Percentiles rank a stretch among this genome's conserved stretches.
These are phyloP conservation scores for Ariolimax columbianus DNA, from an alignment of 2,888 invertebrate species.

Conservation along the genomic window DNA sequence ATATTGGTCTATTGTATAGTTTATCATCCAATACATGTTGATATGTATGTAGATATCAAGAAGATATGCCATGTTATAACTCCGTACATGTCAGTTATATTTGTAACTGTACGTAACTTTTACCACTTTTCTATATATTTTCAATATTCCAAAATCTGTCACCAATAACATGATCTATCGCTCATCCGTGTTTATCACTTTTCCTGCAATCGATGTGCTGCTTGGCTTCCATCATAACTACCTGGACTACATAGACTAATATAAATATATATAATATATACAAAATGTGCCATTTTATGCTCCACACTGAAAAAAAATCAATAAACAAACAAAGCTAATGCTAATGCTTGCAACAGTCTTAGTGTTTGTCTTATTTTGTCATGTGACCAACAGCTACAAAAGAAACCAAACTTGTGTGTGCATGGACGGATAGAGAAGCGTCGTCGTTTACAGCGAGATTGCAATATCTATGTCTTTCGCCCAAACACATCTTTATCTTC, in stretches of 20 bases:
- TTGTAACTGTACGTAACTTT: not conserved
- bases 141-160: not conserved
- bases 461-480: too few relatives aligned
- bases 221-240: not conserved
- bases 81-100: not conserved
- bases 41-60: not conserved
- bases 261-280: not conserved
- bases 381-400: too few relatives aligned
- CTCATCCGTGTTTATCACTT: not conserved
- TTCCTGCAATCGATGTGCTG: not conserved
- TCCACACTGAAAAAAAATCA: not conserved
- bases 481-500: too few relatives aligned
- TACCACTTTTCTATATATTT: not conserved
- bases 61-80: not conserved
- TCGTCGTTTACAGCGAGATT: too few relatives aligned
- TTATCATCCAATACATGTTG: not conserved
- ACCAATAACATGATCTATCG: not conserved
- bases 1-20: too few relatives aligned
- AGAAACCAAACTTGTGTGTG: too few relatives aligned
- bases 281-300: conserved; percentile 8
- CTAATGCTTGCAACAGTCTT: not conserved
- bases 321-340: not conserved
- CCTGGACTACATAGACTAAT: not conserved
- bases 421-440: too few relatives aligned
- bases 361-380: not conserved